Percentiles rank a stretch among this genome's conserved stretches.
Evolutionary conservation across 2,797 vertebrate species (phyloP).

Genomic region (Uromys caudimaculatus): DNA sequence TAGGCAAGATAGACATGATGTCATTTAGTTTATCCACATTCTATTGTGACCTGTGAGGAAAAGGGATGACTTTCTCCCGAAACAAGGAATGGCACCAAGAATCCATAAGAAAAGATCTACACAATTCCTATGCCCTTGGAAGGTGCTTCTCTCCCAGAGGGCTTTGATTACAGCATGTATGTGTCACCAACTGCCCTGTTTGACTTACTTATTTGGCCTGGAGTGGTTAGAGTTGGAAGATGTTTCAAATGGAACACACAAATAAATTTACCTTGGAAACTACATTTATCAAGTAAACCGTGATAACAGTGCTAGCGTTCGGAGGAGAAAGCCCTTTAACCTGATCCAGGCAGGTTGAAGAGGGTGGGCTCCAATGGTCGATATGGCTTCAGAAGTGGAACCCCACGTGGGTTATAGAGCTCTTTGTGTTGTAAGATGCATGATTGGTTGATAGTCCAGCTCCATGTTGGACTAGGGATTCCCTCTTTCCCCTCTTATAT

Average conservation of each 20-base stretch:
- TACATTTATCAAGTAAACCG: background rate
- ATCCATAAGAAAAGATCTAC: background rate
- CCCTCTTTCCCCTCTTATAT: background rate
- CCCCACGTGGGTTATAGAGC: background rate
- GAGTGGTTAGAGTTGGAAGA: background rate
- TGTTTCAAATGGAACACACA: background rate
- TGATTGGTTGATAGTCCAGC: background rate
- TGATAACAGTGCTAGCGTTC: background rate
- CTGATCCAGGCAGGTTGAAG: background rate
- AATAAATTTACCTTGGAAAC: constrained; percentile 25
- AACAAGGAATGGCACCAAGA: background rate
- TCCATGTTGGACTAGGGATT: background rate
- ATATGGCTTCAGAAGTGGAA: background rate
- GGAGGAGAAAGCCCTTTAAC: background rate
- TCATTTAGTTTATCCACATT: background rate
- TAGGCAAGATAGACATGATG: background rate
- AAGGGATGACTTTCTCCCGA: background rate
- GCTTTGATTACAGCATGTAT: background rate
- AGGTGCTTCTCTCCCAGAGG: background rate
- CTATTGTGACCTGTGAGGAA: background rate
- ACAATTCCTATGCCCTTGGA: background rate
- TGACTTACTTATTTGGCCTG: constrained; percentile 38
- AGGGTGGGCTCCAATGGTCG: background rate
- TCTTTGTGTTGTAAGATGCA: background rate
- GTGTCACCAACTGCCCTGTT: background rate